Base-by-base conservation (phyloP, 2,113 vertebrate species). In the Plecturocebus donacophilus region DNA sequence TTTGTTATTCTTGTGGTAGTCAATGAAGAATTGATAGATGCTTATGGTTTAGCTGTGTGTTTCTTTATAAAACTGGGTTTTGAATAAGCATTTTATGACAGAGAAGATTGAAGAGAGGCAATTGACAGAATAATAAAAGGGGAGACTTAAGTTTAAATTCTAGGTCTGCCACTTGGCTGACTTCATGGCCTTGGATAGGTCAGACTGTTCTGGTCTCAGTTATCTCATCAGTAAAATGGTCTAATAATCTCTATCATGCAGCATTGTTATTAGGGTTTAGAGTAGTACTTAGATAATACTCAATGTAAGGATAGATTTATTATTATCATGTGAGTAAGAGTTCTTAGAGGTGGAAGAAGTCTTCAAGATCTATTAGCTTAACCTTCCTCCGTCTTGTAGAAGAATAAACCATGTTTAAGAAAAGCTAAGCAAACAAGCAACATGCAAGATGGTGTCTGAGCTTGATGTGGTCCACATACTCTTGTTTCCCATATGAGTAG, bases 31-130 rank as follows among this genome's bases (percentile, higher is more conserved):
- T 20, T 86, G 30, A 3, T 58, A 70, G 38, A 4, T 45, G 58
- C 73, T 40, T 68, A 42, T 77, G 94, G 56, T 84, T 90, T 47
- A 68, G 38, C 8, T 8, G 68, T 66, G 58, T 17, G 3, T 94
- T 93, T 81, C 25, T 85, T 95, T 93, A 49, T 89, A 83, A 76
- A 95, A 40, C 35, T 97, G 38, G n/a, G 16, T 81, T 96, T 88
- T 49, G 21, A 76, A 77, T 84, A 58, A 85, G 64, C 14, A 14
- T 94, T 92, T 54, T 14, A 27, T 76, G 80, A 23, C 13, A 42
- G 19, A 58, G 6, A 77, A 80, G 30, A 21, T 21, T 82, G 56
- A 20, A 71, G 75, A 73, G 42, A 76, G 32, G 20, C 71, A 79
- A 83, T 66, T 52, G 54, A 58, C 12, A 8, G 42, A 68, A 47